Evolutionary conservation across 2,888 invertebrate genomes (phyloP), one percentile per base, ranked within the genome.

Genomic region (Lepeophtheirus nordmannii): DNA sequence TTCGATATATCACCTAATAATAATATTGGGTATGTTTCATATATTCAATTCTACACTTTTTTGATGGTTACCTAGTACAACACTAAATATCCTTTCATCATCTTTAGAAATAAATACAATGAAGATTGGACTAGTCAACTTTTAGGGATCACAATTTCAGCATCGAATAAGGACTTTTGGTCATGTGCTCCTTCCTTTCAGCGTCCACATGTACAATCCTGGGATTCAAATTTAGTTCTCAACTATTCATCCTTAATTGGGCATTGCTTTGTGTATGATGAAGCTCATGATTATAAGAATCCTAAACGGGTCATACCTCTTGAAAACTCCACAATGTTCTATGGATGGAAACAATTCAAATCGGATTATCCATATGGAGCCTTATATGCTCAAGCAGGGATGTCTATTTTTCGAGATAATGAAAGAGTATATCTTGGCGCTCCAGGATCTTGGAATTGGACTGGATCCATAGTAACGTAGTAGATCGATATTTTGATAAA

Each of bases 391-490:
- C 46, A 63, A 37, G 53, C 63, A 46, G 63, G 63, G 37, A 56
- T 63, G 53, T 46, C 63, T 9, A 20, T 63, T 20, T 53, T 46
- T 38, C 22, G n/a, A 30, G 39, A 20, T 63, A 56, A 41, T 10
- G 22, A 12, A 46, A 23, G 30, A 5, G 37, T 37, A 30, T 63
- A 23, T 53, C 22, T 46, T n/a, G 63, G 63, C 22, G 63, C 63
- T 46, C 63, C 63, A 53, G 63, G 63, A 63, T 46, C 38, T 30
- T 63, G 63, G 63, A 63, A 63, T 38, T 63, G 63, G 63, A 56
- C 63, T 23, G 63, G 63, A 63, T 46, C 63, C 14, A 10, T 56
- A 11, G 63, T 30, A 11, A 22, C 38, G 63, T 63, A 56, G 30
- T 46, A 46, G 30, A 46, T 17, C 17, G 14, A 46, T 46, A n/a